These are phyloP conservation scores for Epizoanthus fatuus DNA, from an alignment of 92 coral and sea anemone species.

Conservation along the genomic window DNA sequence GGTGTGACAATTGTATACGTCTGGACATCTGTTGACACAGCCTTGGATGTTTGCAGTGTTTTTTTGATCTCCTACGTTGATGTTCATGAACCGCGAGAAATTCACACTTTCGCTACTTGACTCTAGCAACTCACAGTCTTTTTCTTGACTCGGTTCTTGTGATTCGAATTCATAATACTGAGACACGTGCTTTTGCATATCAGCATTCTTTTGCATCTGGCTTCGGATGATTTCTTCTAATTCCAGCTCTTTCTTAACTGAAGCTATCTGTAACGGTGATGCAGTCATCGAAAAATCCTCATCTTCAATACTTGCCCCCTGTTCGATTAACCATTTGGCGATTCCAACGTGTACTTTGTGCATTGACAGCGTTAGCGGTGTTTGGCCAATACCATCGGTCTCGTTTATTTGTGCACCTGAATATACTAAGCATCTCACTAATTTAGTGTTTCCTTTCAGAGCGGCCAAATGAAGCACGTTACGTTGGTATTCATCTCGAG, in stretches of 20 bases:
- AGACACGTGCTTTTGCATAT: too few species aligned
- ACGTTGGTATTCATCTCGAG: slow-evolving; percentile 23
- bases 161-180: too few species aligned
- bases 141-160: too few species aligned
- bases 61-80: slow-evolving; percentile 70
- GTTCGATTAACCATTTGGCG: slow-evolving; percentile 17
- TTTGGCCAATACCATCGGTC: slow-evolving; percentile 25
- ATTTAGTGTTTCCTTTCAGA: slow-evolving; percentile 39
- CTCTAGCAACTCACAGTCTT: too few species aligned
- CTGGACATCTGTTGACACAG: slow-evolving; percentile 65
- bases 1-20: slow-evolving; percentile 51
- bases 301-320: slow-evolving; percentile 16
- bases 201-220: too few species aligned
- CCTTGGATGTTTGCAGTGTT: slow-evolving; percentile 62
- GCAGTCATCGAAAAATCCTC: slow-evolving; percentile 34
- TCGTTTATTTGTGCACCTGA: slow-evolving; percentile 33
- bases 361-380: slow-evolving; percentile 20
- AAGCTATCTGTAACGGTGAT: slow-evolving; percentile 29
- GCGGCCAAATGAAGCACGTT: slow-evolving; percentile 33
- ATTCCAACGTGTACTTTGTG: slow-evolving; percentile 31
- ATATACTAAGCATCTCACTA: slow-evolving; percentile 33
- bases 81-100: slow-evolving; percentile 48
- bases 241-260: background rate
- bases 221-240: slow-evolving; percentile 12
- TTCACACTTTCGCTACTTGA: slow-evolving; percentile 11